phyloP scores from a whole-genome alignment of 2,113 vertebrate genomes.

The Merops nubicus region DNA sequence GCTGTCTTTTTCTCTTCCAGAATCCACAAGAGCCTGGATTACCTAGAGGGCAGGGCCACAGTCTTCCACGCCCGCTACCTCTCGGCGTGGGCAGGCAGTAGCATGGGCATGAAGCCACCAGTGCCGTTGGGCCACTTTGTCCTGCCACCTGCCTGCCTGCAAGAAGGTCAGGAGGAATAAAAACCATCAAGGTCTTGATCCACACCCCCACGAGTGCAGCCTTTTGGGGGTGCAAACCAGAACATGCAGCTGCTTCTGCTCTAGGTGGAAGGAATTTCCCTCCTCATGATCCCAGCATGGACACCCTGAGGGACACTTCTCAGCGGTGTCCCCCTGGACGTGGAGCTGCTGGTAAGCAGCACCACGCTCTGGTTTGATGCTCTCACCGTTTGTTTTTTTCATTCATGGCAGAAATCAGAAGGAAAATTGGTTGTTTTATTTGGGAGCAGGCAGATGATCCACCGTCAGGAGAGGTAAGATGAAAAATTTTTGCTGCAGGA shows the following conservation, averaged over 20 bases:
- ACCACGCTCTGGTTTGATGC: too few relatives aligned
- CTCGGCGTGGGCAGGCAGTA: not conserved
- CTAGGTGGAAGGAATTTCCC: not conserved
- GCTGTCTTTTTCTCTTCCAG: constrained; percentile 59
- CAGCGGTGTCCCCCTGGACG: too few relatives aligned
- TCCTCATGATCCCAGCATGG: too few relatives aligned
- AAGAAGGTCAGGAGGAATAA: constrained; percentile 65
- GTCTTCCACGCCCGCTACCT: constrained; percentile 79
- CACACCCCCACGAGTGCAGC: not conserved
- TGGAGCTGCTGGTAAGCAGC: too few relatives aligned
- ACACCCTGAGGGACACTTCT: too few relatives aligned
- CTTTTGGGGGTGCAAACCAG: not conserved
- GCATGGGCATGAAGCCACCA: not conserved
- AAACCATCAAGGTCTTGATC: not conserved
- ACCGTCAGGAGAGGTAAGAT: constrained; percentile 62
- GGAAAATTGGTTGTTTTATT: constrained; percentile 75
- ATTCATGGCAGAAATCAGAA: constrained; percentile 76
- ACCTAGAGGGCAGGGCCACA: constrained; percentile 75
- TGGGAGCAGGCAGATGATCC: constrained; percentile 73
- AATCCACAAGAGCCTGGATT: constrained; percentile 75
- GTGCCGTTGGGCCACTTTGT: constrained; percentile 75
- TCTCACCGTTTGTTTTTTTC: not conserved
- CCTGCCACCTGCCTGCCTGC: constrained; percentile 77
- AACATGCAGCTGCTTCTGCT: not conserved
- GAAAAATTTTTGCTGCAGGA: not conserved